These are phyloP conservation scores for Limanda limanda DNA, from an alignment of 2,113 vertebrate species.

Conservation along the genomic window DNA sequence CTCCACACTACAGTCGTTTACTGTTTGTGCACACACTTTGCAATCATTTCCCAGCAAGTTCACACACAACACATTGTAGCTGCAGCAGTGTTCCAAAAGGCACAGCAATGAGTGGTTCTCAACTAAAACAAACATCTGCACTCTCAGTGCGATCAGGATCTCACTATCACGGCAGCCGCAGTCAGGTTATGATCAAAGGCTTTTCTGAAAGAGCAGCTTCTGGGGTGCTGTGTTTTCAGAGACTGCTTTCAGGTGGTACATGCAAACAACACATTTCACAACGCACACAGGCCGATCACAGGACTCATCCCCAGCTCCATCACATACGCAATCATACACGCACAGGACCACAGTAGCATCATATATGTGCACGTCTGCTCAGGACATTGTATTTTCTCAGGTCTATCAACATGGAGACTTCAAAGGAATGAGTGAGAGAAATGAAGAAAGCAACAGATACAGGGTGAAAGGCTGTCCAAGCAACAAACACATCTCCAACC, in stretches of 20 bases:
- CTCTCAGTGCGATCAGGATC: slow-evolving; percentile 13
- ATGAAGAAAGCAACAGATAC: neutral
- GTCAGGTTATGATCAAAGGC: slow-evolving; percentile 47
- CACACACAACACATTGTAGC: slow-evolving; percentile 3
- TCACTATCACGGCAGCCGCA: slow-evolving; percentile 27
- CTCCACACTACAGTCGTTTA: too few relatives aligned
- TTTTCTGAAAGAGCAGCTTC: slow-evolving; percentile 18
- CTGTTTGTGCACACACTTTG: too few relatives aligned
- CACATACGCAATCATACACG: neutral
- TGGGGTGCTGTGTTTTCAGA: slow-evolving; percentile 6
- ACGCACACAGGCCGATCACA: neutral
- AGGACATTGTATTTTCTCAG: slow-evolving; percentile 19
- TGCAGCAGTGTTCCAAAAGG: neutral
- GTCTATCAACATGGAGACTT: slow-evolving; percentile 24
- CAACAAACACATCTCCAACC: neutral
- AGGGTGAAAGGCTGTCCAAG: slow-evolving; percentile 23
- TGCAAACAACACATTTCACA: neutral
- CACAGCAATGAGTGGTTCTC: slow-evolving; percentile 10
- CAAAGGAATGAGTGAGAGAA: neutral
- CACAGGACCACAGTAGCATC: neutral
- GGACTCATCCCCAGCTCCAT: too few relatives aligned
- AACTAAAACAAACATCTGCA: slow-evolving; percentile 33
- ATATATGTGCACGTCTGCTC: slow-evolving; percentile 8
- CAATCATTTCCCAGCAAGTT: neutral
- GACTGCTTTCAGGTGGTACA: slow-evolving; percentile 4